Conservation (phyloP, 2,888 invertebrate genomes). For the Phalera bucephala region DNA sequence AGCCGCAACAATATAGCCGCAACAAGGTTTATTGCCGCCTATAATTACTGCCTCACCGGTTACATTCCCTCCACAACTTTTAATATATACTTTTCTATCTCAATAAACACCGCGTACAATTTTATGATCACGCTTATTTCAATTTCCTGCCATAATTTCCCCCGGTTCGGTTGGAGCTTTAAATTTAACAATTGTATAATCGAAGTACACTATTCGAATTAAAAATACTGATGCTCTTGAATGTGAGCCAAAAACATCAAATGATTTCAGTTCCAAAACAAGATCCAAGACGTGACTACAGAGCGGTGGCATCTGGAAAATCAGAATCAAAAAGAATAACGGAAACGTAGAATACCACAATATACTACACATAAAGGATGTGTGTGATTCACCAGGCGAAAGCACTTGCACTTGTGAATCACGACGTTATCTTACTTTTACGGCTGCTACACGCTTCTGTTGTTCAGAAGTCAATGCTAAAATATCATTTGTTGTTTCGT, state of each 20-base stretch:
- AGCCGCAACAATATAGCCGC: constrained; percentile 42
- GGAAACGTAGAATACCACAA: constrained; percentile 50
- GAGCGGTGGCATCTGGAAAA: constrained; percentile 54
- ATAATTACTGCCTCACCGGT: constrained; percentile 58
- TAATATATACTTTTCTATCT: constrained; percentile 9
- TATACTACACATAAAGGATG: constrained; percentile 55
- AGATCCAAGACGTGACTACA: constrained; percentile 52
- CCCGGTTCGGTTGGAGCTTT: constrained; percentile 7
- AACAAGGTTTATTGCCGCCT: constrained; percentile 42
- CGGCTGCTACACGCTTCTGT: constrained; percentile 48
- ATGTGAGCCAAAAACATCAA: constrained; percentile 65
- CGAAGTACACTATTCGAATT: constrained; percentile 52
- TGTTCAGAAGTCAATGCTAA: constrained; percentile 42
- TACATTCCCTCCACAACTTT: constrained; percentile 16
- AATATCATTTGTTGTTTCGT: constrained; percentile 50
- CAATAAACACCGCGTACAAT: constrained; percentile 15
- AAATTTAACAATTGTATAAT: constrained; percentile 42
- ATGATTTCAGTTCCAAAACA: constrained; percentile 62
- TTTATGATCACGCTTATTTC: constrained; percentile 11
- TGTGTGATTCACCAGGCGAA: constrained; percentile 66
- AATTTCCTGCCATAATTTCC: constrained; percentile 7
- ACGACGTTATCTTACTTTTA: constrained; percentile 66
- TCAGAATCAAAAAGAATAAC: constrained; percentile 63
- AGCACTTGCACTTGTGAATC: constrained; percentile 57
- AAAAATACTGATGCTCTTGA: constrained; percentile 61